Conservation (phyloP, 2,797 vertebrate species). For the Helostoma temminkii region DNA sequence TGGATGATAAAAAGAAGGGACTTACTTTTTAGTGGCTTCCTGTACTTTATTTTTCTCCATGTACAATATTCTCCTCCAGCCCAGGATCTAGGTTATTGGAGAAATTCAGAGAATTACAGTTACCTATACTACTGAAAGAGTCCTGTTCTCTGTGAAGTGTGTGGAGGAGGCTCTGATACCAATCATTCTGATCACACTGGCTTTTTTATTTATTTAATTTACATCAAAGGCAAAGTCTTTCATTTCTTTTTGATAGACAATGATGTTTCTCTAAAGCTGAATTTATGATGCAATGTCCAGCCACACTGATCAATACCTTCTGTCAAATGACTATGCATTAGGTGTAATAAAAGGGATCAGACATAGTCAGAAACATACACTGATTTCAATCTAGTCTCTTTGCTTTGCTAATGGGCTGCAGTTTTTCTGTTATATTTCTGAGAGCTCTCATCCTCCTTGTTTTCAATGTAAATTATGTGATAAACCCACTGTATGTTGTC, state of each 20-base stretch:
- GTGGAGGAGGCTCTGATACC: constrained; percentile 8
- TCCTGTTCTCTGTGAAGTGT: constrained; percentile 10
- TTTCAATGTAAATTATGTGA: neutral
- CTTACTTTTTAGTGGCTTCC: constrained; percentile 29
- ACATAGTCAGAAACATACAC: neutral
- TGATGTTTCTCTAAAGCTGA: constrained; percentile 12
- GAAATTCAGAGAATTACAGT: constrained; percentile 25
- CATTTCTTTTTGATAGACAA: constrained; percentile 19
- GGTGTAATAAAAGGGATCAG: neutral
- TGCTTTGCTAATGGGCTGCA: neutral
- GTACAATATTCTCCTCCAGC: constrained; percentile 1
- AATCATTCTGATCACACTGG: constrained; percentile 14
- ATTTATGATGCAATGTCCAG: constrained; percentile 22
- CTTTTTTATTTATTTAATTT: constrained; percentile 11
- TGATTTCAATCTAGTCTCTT: neutral
- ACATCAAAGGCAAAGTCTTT: constrained; percentile 21
- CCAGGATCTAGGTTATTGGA: neutral
- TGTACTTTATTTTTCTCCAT: constrained; percentile 3
- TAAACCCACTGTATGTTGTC: neutral
- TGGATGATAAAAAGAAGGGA: constrained; percentile 56
- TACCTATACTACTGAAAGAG: neutral
- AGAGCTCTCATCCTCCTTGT: neutral
- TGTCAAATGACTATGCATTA: neutral
- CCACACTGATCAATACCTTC: constrained; percentile 6
- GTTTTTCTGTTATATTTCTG: neutral